Conservation (phyloP, 2,113 vertebrate species). For the Puffinus mauretanicus region DNA sequence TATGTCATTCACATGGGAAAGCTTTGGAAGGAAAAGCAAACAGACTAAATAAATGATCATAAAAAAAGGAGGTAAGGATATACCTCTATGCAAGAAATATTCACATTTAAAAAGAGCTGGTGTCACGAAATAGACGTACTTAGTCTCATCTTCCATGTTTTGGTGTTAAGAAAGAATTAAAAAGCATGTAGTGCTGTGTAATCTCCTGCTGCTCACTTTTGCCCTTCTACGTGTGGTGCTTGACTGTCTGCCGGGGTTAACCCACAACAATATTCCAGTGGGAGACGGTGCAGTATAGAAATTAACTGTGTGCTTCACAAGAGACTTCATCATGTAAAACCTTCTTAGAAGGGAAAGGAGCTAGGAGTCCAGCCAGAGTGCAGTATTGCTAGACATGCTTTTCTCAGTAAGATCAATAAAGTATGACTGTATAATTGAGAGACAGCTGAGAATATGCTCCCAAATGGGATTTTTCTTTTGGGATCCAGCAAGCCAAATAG, state of each 20-base stretch:
- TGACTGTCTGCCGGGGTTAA: background rate
- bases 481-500: background rate
- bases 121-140: fast-evolving
- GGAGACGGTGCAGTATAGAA: background rate
- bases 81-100: background rate
- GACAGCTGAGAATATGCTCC: conserved; percentile 6
- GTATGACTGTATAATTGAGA: conserved; percentile 25
- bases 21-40: background rate
- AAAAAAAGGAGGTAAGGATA: background rate
- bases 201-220: background rate
- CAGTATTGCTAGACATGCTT: background rate
- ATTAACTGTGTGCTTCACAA: background rate
- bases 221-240: background rate
- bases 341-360: background rate
- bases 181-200: background rate
- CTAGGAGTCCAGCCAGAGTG: background rate
- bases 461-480: conserved; percentile 34
- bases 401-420: conserved; percentile 27
- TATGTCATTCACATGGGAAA: background rate
- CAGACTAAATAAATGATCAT: background rate
- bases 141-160: background rate
- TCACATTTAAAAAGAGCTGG: background rate
- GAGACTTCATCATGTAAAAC: background rate
- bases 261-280: background rate
- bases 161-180: background rate